Conservation (phyloP, 2,888 invertebrate genomes). For the Leptopterna dolabrata region DNA sequence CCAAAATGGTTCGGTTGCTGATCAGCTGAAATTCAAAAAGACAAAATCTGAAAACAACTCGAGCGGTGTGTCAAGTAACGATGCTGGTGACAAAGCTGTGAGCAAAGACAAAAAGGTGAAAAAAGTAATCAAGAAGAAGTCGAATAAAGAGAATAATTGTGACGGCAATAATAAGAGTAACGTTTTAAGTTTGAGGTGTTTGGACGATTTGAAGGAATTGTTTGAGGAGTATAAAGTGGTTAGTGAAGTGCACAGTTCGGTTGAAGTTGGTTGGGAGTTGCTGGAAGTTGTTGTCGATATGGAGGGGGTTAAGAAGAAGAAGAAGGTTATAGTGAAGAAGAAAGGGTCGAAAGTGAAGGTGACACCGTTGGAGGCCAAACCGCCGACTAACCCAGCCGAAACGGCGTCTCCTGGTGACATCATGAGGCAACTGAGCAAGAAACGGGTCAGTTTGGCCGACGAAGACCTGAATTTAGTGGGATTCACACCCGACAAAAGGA, state of each 20-base stretch:
- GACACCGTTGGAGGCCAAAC: slow-evolving; percentile 53
- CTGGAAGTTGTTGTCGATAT: slow-evolving; percentile 40
- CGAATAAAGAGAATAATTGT: not conserved
- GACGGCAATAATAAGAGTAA: slow-evolving; percentile 12
- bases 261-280: slow-evolving; percentile 45
- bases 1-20: not conserved
- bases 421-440: slow-evolving; percentile 55
- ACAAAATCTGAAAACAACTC: not conserved
- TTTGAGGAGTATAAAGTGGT: slow-evolving; percentile 38
- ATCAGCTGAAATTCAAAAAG: not conserved
- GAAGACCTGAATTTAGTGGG: slow-evolving; percentile 42
- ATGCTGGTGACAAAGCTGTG: not conserved
- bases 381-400: slow-evolving; percentile 29
- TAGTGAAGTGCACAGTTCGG: not conserved
- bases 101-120: not conserved
- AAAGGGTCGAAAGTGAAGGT: slow-evolving; percentile 55
- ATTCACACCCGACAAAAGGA: slow-evolving; percentile 13
- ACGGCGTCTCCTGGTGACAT: slow-evolving; percentile 55
- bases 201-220: slow-evolving; percentile 14
- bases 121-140: slow-evolving; percentile 19
- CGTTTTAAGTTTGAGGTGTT: not conserved
- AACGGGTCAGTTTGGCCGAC: slow-evolving; percentile 45
- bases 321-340: slow-evolving; percentile 58
- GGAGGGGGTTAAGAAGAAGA: slow-evolving; percentile 55
- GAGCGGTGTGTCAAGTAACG: not conserved